phyloP scores from a whole-genome alignment of 2,888 invertebrate species.

The Cataglyphis altisquamis region DNA sequence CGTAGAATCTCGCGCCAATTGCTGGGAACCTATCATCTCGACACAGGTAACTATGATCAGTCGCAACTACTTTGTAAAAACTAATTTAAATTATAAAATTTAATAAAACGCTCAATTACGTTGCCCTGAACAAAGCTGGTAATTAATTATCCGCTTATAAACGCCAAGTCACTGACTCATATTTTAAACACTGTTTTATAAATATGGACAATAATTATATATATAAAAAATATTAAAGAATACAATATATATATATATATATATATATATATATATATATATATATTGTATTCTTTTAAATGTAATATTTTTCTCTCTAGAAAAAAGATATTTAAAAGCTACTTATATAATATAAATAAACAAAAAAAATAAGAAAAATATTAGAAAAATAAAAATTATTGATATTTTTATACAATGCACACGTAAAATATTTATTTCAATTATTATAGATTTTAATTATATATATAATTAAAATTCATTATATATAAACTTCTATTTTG shows the following conservation, averaged over 20 bases:
- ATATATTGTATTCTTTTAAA: too few species aligned
- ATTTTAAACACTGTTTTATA: background rate
- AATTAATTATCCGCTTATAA: background rate
- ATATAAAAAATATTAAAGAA: too few species aligned
- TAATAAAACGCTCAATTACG: background rate
- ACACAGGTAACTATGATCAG: conserved; percentile 73
- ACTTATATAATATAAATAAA: too few species aligned
- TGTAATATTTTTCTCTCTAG: too few species aligned
- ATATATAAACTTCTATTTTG: background rate
- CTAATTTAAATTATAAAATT: background rate
- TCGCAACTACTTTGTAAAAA: background rate
- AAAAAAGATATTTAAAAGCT: too few species aligned
- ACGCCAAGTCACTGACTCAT: background rate
- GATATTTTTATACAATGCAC: too few species aligned
- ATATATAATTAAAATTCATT: background rate
- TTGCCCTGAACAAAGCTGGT: background rate
- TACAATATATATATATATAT: too few species aligned
- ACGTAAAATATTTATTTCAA: too few species aligned
- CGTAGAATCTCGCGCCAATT: conserved; percentile 74
- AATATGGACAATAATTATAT: background rate
- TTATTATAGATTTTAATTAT: too few species aligned
- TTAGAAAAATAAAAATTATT: background rate
- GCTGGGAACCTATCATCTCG: conserved; percentile 79
- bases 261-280: too few species aligned
- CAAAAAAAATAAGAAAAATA: background rate